phyloP scores from a whole-genome alignment of 2,797 vertebrate species.

The Morelia viridis region DNA sequence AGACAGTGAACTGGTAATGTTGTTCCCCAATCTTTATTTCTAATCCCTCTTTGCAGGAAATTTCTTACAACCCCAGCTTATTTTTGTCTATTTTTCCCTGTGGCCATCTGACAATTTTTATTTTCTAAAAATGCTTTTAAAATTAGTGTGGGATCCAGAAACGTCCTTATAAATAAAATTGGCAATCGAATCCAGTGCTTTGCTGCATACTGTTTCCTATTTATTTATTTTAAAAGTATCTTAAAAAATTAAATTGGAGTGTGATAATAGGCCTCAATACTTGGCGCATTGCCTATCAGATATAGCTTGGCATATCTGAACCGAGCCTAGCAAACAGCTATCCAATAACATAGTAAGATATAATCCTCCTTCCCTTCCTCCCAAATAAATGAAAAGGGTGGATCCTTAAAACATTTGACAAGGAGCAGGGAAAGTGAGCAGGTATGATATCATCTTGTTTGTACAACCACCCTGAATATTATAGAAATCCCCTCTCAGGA shows the following conservation, averaged over 20 bases:
- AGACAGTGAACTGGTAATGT: neutral
- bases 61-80: neutral
- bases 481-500: neutral
- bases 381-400: neutral
- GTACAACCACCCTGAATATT: neutral
- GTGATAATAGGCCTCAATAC: neutral
- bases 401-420: neutral
- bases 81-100: neutral
- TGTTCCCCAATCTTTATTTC: neutral
- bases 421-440: neutral
- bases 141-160: neutral
- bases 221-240: neutral
- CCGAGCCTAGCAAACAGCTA: neutral
- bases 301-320: neutral
- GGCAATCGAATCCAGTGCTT: neutral
- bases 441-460: neutral
- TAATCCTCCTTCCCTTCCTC: neutral
- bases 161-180: neutral
- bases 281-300: neutral
- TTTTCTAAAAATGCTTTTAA: neutral
- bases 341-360: neutral
- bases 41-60: neutral
- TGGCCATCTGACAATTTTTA: neutral
- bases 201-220: neutral
- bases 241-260: neutral